A percentile compares a stretch with the other conserved stretches of the same genome.
These are phyloP conservation scores for Eulacestoma nigropectus DNA, from an alignment of 2,113 vertebrate genomes.

Conservation along the genomic window DNA sequence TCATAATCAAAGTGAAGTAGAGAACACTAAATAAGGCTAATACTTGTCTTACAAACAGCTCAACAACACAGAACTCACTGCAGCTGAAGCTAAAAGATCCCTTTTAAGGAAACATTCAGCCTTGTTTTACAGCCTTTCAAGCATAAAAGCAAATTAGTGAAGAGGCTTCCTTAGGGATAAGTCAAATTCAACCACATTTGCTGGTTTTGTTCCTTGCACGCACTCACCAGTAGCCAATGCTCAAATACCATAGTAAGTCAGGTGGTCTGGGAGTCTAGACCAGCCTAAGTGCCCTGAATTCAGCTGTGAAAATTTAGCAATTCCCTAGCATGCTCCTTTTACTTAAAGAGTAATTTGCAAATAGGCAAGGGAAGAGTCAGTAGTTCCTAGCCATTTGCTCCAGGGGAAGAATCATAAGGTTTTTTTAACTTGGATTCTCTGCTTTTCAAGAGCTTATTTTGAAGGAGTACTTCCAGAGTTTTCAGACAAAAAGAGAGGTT, in stretches of 20 bases:
- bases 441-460: not conserved
- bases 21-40: not conserved
- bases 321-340: not conserved
- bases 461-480: not conserved
- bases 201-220: not conserved
- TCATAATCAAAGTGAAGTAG: not conserved
- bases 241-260: not conserved
- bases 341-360: not conserved
- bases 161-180: not conserved
- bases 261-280: not conserved
- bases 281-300: not conserved
- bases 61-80: not conserved
- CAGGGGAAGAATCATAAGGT: not conserved
- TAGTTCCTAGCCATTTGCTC: not conserved
- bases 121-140: not conserved
- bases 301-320: not conserved
- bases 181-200: not conserved
- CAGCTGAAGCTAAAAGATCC: not conserved
- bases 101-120: not conserved
- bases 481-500: not conserved
- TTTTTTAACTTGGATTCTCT: not conserved
- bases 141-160: not conserved
- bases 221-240: not conserved
- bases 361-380: not conserved
- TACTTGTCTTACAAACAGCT: not conserved